phyloP scores from a whole-genome alignment of 2,113 vertebrate genomes.

The Gasterosteus aculeatus region DNA sequence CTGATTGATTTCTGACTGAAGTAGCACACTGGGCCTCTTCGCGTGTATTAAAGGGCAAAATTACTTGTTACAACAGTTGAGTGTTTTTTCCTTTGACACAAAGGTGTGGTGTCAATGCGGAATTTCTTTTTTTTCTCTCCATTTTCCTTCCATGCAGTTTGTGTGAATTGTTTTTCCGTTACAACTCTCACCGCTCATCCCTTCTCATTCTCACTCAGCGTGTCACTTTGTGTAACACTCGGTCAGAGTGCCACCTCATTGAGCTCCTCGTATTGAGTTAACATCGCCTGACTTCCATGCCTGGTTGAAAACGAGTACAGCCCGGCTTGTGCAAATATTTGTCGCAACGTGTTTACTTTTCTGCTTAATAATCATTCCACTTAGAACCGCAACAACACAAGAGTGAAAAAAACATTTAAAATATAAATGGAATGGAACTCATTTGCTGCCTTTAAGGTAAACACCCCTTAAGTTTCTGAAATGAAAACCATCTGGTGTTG shows the following conservation, averaged over 20 bases:
- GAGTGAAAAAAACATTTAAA: conserved; percentile 6
- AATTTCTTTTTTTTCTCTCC: background rate
- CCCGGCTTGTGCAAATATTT: conserved; percentile 10
- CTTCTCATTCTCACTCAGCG: conserved; percentile 15
- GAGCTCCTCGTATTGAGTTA: conserved; percentile 13
- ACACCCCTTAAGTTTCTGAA: conserved; percentile 10
- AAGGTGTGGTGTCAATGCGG: background rate
- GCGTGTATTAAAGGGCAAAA: background rate
- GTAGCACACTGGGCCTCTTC: background rate
- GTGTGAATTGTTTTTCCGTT: conserved; percentile 23
- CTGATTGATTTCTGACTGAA: background rate
- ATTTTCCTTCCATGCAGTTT: background rate
- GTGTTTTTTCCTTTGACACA: background rate
- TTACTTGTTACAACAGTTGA: background rate
- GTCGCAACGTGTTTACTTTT: conserved; percentile 11
- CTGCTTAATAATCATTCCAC: background rate
- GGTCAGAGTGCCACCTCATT: conserved; percentile 26
- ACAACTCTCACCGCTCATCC: background rate
- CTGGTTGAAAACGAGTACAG: background rate
- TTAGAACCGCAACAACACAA: background rate
- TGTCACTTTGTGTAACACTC: conserved; percentile 34
- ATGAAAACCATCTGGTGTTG: conserved; percentile 26
- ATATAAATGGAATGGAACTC: background rate
- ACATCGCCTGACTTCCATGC: conserved; percentile 11
- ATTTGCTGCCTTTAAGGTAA: background rate